A percentile compares a stretch with the other conserved stretches of the same genome.
These are phyloP conservation scores for Parus major DNA, from an alignment of 2,113 vertebrate genomes.

Conservation along the genomic window DNA sequence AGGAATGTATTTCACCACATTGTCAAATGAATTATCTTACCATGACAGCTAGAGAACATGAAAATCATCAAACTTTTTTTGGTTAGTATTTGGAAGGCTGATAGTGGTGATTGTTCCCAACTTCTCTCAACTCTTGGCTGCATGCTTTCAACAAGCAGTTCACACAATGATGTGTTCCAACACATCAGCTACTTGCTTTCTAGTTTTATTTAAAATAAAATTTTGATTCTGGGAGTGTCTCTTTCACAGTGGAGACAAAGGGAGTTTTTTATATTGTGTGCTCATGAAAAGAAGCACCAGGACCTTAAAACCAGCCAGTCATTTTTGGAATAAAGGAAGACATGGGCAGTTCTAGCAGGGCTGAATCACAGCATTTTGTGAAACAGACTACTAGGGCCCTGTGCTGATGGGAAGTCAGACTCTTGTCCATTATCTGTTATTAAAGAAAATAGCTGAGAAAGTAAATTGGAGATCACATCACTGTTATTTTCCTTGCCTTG, in stretches of 20 bases:
- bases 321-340: background rate
- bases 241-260: background rate
- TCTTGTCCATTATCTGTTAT: background rate
- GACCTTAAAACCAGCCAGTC: background rate
- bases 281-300: background rate
- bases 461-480: background rate
- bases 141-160: background rate
- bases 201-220: background rate
- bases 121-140: background rate
- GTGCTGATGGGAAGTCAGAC: background rate
- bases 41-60: background rate
- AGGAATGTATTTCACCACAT: background rate
- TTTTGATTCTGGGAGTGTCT: background rate
- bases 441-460: background rate
- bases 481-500: background rate
- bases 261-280: background rate
- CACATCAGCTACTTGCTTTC: slow-evolving; percentile 4
- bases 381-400: background rate
- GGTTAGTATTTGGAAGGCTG: background rate
- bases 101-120: background rate
- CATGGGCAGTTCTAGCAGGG: background rate
- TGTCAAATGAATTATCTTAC: slow-evolving; percentile 3
- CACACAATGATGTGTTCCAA: background rate
- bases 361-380: background rate
- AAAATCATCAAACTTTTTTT: background rate